A percentile compares a stretch with the other conserved stretches of the same genome.
Conservation (phyloP, 2,113 vertebrate species). For the Ailuropoda melanoleuca region DNA sequence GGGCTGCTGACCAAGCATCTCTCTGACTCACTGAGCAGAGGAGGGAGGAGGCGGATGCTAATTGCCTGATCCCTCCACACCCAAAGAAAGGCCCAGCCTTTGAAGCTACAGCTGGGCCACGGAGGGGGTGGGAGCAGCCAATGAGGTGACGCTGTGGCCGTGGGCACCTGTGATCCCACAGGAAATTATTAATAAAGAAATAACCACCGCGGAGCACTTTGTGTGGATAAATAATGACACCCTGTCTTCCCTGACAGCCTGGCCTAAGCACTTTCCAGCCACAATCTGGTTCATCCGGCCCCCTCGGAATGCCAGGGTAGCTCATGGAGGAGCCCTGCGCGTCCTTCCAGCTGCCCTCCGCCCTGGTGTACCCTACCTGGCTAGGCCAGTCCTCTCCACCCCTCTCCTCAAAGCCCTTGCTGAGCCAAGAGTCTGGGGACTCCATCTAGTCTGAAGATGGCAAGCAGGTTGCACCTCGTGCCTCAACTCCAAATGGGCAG, state of each 20-base stretch:
- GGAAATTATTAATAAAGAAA: conserved; percentile 80
- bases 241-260: conserved; percentile 18
- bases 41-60: conserved; percentile 23
- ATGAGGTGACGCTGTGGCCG: conserved; percentile 4
- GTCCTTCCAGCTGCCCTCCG: neutral
- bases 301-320: neutral
- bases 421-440: neutral
- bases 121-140: neutral
- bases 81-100: conserved; percentile 57
- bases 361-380: neutral
- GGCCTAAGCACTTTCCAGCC: conserved; percentile 47
- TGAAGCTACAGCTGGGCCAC: conserved; percentile 56
- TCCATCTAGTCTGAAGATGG: neutral
- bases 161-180: conserved; percentile 61
- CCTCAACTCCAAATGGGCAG: neutral
- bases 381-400: neutral
- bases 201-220: conserved; percentile 47
- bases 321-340: neutral
- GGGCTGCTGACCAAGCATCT: conserved; percentile 62
- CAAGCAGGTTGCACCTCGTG: neutral
- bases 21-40: conserved; percentile 69
- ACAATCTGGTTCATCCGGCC: neutral
- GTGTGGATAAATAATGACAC: conserved; percentile 64
- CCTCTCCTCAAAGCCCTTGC: neutral
- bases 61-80: conserved; percentile 44